Conservation (phyloP, 2,797 vertebrate genomes). For the Natrix natrix region DNA sequence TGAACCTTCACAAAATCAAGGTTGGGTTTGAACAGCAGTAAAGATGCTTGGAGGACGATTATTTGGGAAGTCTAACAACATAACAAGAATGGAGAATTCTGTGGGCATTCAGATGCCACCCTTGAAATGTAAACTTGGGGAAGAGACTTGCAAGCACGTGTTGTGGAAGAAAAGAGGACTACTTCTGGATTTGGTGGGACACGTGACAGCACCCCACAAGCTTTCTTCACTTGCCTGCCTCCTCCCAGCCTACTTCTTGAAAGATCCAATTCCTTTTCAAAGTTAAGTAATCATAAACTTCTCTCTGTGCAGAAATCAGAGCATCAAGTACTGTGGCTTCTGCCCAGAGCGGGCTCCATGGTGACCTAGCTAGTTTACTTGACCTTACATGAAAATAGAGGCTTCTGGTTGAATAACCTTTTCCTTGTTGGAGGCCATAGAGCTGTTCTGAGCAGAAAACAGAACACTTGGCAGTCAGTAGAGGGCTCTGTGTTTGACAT, state of each 20-base stretch:
- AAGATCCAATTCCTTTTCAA: neutral
- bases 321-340: neutral
- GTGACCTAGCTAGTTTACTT: neutral
- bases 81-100: neutral
- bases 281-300: neutral
- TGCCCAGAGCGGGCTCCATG: neutral
- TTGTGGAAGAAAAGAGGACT: neutral
- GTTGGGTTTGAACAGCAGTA: neutral
- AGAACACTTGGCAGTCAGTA: neutral
- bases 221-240: neutral
- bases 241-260: neutral
- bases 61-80: neutral
- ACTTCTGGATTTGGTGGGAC: neutral
- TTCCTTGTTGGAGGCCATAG: neutral
- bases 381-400: neutral
- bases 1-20: neutral
- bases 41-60: neutral
- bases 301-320: neutral
- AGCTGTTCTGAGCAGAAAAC: neutral
- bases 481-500: neutral
- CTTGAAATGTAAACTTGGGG: neutral
- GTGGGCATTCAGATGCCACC: neutral
- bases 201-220: neutral
- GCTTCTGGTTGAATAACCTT: neutral
- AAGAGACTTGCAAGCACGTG: neutral